These are phyloP conservation scores for Heliocidaris tuberculata DNA, from an alignment of 35 echinoderm and acorn worm species.

Conservation along the genomic window DNA sequence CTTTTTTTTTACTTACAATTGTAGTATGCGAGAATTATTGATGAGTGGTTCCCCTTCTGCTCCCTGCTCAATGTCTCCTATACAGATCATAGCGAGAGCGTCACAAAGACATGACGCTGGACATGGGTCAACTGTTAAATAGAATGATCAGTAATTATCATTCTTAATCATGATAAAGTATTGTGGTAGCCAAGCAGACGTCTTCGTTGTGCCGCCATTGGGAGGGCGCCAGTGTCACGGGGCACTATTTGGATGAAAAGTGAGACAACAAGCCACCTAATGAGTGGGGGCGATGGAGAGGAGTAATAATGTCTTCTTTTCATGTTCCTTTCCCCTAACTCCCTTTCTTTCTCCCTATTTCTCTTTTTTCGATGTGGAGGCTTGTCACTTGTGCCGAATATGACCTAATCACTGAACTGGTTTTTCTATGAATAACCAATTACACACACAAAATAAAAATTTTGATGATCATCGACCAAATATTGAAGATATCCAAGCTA, in stretches of 20 bases:
- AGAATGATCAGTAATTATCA: background rate
- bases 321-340: too few species aligned
- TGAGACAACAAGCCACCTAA: too few species aligned
- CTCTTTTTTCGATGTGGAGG: background rate
- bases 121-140: background rate
- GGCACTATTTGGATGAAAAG: too few species aligned
- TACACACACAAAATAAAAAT: background rate
- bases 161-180: too few species aligned
- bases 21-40: background rate
- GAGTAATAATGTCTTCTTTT: too few species aligned
- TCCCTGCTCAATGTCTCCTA: background rate
- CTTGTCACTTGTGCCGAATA: background rate
- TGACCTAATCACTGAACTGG: too few species aligned
- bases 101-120: background rate
- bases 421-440: too few species aligned
- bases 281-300: too few species aligned
- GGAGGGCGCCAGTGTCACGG: background rate
- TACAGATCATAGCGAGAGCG: background rate
- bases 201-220: background rate
- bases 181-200: too few species aligned
- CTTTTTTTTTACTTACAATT: background rate
- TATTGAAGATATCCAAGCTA: background rate
- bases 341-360: too few species aligned
- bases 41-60: background rate
- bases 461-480: background rate